Conservation (phyloP, 2,113 vertebrate genomes). For the Mystacornis crossleyi region DNA sequence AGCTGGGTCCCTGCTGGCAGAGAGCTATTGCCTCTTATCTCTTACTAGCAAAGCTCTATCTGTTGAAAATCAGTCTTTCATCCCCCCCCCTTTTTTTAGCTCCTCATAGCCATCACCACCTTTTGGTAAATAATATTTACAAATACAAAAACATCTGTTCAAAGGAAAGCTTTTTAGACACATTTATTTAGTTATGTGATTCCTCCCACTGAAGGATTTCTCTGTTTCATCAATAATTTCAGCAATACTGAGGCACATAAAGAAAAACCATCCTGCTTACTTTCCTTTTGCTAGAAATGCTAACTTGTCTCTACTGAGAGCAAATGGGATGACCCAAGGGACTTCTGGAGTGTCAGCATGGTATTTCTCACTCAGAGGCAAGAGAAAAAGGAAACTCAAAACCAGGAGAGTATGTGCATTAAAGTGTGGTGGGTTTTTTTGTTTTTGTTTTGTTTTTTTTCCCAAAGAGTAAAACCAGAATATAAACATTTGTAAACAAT, state of each 20-base stretch:
- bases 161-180: not conserved
- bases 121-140: not conserved
- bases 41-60: not conserved
- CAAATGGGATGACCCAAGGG: not conserved
- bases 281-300: not conserved
- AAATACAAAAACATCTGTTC: not conserved
- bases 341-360: not conserved
- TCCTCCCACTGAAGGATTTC: not conserved
- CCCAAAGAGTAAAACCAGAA: not conserved
- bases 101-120: not conserved
- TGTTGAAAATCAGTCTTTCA: not conserved
- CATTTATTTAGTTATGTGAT: not conserved
- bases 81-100: not conserved
- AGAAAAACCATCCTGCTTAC: not conserved
- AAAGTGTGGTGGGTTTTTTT: no score
- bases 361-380: not conserved
- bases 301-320: not conserved
- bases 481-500: not conserved
- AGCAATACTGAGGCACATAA: not conserved
- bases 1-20: not conserved
- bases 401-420: not conserved
- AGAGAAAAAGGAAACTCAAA: not conserved
- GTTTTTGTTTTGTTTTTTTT: no score
- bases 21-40: not conserved
- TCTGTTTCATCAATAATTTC: not conserved